Base-by-base conservation (phyloP, 37 sponge, comb jelly and placozoan genomes). In the Oopsacas minuta region DNA sequence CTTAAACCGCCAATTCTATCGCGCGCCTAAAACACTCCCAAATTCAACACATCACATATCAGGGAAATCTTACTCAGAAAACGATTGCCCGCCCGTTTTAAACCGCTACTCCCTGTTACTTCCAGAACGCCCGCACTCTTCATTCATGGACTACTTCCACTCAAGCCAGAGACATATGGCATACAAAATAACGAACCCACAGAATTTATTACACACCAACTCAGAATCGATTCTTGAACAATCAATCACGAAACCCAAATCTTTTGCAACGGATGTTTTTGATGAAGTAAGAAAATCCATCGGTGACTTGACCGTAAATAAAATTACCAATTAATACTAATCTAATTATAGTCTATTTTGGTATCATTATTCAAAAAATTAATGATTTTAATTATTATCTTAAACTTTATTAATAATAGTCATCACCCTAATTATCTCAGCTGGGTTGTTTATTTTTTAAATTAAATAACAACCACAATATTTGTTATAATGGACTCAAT, bases 271-370 rank as follows among this genome's bases (percentile, higher is more conserved):
- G 7, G 75, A 61, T 32, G 75, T 61, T 32, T 61, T 61, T 61
- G 75, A 61, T 61, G 75, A 61, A n/a, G 30, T 61, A 20, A 61
- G 30, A n/a, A 61, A 61, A 61, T 61, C 75, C 32, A 61, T 61
- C 75, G 75, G 75, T 5, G 75, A 61, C 28, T n/a, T 61, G 75
- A 61, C 32, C 22, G 30, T 61, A 10, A 61, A n/a, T 61, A 10
- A 61, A 12, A 61, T 17, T 42, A 17, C 75, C 5, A 61, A 61
- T n/a, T 61, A 61, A 61, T 34, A 46, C 51, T 46, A 22, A 46
- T 46, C 17, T 12, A 46, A 46, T 61, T 61, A 32, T 61, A 32
- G 28, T 7, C 28, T 61, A 32, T 61, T 32, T 3, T 61, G 7
- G 22, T 20, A 32, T 25, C 28, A 61, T 32, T 20, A 34, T 61